Percentiles rank a stretch among this genome's conserved stretches.
Conservation (phyloP, 2,797 vertebrate genomes). For the Onychomys arenicola region DNA sequence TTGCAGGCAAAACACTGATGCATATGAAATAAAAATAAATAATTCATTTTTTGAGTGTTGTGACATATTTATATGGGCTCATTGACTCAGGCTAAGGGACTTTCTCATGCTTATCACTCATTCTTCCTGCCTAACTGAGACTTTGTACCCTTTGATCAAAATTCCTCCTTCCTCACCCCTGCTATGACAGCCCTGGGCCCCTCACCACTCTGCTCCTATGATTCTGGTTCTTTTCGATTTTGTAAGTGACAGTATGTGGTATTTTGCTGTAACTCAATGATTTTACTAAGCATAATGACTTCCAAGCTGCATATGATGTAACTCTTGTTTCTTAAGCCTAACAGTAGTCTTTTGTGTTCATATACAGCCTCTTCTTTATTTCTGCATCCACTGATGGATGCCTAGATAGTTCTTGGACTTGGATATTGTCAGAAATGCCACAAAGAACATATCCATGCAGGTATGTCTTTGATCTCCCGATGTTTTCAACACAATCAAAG, state of each 20-base stretch:
- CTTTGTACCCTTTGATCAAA: background rate
- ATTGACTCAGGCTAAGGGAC: background rate
- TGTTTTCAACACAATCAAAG: background rate
- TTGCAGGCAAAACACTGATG: background rate
- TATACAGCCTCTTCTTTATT: background rate
- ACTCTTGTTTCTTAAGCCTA: background rate
- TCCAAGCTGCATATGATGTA: background rate
- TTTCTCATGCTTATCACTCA: background rate
- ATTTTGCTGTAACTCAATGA: background rate
- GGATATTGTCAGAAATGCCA: background rate
- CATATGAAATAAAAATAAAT: background rate
- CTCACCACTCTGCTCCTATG: background rate
- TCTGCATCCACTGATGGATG: background rate
- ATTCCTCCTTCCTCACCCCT: background rate
- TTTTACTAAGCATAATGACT: background rate
- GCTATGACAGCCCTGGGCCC: background rate
- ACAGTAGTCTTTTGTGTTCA: background rate
- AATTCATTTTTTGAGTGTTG: background rate
- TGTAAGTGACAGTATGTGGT: background rate
- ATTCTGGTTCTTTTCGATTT: background rate
- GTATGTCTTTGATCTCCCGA: background rate
- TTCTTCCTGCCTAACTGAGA: background rate
- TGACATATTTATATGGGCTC: background rate
- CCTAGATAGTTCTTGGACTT: background rate
- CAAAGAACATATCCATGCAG: background rate